Base-by-base conservation (phyloP, 2,888 invertebrate genomes). In the Temnothorax unifasciatus region DNA sequence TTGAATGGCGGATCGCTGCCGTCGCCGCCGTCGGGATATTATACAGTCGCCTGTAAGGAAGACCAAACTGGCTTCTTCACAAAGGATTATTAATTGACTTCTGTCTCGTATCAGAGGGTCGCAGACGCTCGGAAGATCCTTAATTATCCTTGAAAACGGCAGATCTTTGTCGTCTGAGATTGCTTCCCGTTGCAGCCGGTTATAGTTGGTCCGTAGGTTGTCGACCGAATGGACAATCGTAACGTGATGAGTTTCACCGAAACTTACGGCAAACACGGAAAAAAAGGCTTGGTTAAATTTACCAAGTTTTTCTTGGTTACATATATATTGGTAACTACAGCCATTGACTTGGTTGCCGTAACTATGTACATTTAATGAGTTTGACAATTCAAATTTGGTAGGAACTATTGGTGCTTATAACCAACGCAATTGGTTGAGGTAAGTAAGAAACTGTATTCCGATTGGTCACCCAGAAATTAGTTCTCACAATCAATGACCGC, bases 81-180 rank as follows among this genome's bases (percentile, higher is more conserved):
- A 90, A 90, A 90, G 91, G 90, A 91, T 90, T 90, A 90, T 90
- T 90, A 90, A 90, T 90, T 90, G 90, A 90, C 91, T 90, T 90
- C 90, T 90, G 90, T 90, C 89, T 90, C 91, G 88, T 90, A 90
- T 91, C 90, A 89, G 90, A 85, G 87, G 87, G 82, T 84, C 86
- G 83, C 91, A 91, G 91, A 85, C 89, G 88, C 85, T 83, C 87
- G 75, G 77, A 88, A 84, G 87, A 90, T 89, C 90, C 87, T 90
- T 90, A 90, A 90, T 90, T 90, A 90, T 91, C 90, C 85, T 89
- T 90, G 90, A 90, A 91, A 90, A 91, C 86, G 88, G 88, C 76
- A 86, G 88, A 90, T 91, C 86, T 85, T 85, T 66, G 79, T 84
- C 63, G 86, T 76, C 85, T 68, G 83, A 90, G 89, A 90, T 90